Evolutionary conservation across 2,797 vertebrate genomes (phyloP).

Genomic region (Myripristis jacobus): DNA sequence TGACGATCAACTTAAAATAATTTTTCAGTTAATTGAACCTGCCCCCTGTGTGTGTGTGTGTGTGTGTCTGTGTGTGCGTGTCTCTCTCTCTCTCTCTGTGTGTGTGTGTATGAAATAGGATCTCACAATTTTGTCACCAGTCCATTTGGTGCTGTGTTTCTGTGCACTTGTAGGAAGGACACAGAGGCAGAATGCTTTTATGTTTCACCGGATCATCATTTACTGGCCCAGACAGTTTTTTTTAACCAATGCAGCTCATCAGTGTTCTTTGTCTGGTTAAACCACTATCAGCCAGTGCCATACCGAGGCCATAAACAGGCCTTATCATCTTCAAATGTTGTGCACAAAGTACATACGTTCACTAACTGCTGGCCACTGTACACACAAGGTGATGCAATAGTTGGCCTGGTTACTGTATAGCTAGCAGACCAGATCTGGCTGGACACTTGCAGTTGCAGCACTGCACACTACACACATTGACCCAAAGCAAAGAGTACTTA

Average conservation of each 20-base stretch:
- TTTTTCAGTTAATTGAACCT: too few species aligned
- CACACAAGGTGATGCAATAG: slow-evolving; percentile 29
- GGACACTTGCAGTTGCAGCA: slow-evolving; percentile 17
- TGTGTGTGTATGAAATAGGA: background rate
- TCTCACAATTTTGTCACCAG: background rate
- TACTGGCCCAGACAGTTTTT: slow-evolving; percentile 1
- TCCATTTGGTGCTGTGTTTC: background rate
- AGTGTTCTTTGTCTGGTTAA: slow-evolving; percentile 22
- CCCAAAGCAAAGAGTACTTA: background rate
- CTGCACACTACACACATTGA: background rate
- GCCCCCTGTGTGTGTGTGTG: too few species aligned
- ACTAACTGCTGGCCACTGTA: slow-evolving; percentile 13
- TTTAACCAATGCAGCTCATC: slow-evolving; percentile 1
- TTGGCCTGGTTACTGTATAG: background rate
- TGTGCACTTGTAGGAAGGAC: background rate
- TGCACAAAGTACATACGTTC: slow-evolving; percentile 30
- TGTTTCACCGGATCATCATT: slow-evolving; percentile 10
- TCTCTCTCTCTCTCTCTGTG: too few species aligned
- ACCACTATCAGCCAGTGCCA: background rate
- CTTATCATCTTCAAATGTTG: slow-evolving; percentile 36
- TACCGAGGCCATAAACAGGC: background rate
- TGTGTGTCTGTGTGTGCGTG: too few species aligned
- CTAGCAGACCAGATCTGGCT: slow-evolving; percentile 13
- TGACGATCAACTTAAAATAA: too few species aligned
- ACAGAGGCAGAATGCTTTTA: background rate